Base-by-base conservation (phyloP, 2,113 vertebrate species). In the Propithecus coquereli region DNA sequence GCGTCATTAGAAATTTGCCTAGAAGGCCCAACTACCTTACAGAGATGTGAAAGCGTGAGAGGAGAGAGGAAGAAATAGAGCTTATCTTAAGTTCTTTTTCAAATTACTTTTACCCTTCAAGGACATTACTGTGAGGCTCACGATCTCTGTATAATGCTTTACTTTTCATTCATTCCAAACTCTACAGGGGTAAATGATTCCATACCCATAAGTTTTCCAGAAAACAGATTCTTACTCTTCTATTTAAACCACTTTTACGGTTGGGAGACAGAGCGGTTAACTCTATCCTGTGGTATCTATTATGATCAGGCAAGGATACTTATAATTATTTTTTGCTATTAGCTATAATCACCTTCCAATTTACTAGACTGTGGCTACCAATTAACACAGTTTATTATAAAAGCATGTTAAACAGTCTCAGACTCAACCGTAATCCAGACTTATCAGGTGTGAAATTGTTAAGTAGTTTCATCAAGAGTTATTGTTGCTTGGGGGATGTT, bases 1-100 rank as follows among this genome's bases (percentile, higher is more conserved):
- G 80, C n/a, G 8, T 73, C 81, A 87, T 59, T n/a, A 86, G 61
- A 80, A 71, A 43, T 88, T 77, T 94, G 43, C 61, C 94, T 68
- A 65, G 83, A 89, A 96, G 92, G 59, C n/a, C 57, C 12, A 57
- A 2, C 40, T 50, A 50, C 61, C 43, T 87, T 34, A 23, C 12
- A 5, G 3, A 10, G 45, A 52, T 27, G 12, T 5, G 52, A 34
- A 37, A 61, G 18, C 8, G 1, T 0, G 3, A 45, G 32, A 34
- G 59, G 18, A 59, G 37, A 66, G 52, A 20, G 63, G 63, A 52
- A 66, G 50, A 82, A 63, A 68, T 0, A 50, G 59, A 66, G 52
- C 32, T 92, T 32, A 30, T 71, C 52, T 54, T n/a, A 57, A 79
- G 57, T 30, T 18, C 76, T 63, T 86, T 94, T 91, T 90, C 37